phyloP scores from a whole-genome alignment of 2,113 vertebrate genomes.

The Lepisosteus osseus region DNA sequence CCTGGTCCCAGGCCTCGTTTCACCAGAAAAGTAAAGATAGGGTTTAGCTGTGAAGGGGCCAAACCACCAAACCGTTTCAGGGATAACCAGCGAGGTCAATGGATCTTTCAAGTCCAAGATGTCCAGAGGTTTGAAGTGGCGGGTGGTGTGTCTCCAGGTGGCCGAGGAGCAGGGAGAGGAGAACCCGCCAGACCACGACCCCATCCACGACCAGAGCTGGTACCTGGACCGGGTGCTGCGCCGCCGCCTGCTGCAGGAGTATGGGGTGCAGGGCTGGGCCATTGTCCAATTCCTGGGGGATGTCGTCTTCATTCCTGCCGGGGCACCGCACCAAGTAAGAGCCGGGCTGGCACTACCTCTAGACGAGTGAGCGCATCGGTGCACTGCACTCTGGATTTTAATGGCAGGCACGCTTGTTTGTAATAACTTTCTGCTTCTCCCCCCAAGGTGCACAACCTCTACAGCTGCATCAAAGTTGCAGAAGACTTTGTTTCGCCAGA shows the following conservation, averaged over 20 bases:
- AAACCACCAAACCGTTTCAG: too few species aligned
- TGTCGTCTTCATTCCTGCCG: constrained; percentile 76
- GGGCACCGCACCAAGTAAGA: constrained; percentile 74
- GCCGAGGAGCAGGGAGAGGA: constrained; percentile 74
- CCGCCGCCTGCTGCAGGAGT: constrained; percentile 70
- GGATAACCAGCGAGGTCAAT: too few species aligned
- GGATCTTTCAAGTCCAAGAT: background rate
- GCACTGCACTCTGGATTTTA: too few species aligned
- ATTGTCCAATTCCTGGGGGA: constrained; percentile 78
- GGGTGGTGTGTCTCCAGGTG: constrained; percentile 40
- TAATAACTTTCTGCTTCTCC: constrained; percentile 19
- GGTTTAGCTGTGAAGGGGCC: too few species aligned
- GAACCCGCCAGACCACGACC: constrained; percentile 71
- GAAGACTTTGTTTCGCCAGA: constrained; percentile 80
- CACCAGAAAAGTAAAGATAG: too few species aligned
- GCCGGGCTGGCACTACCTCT: background rate
- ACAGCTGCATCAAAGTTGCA: constrained; percentile 80
- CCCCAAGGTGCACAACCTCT: constrained; percentile 73
- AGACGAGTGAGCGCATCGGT: background rate
- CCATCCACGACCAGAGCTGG: constrained; percentile 78
- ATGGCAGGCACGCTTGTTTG: background rate
- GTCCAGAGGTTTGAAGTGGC: background rate
- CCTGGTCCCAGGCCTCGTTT: too few species aligned
- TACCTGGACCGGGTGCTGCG: constrained; percentile 65
- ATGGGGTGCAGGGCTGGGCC: constrained; percentile 75